Evolutionary conservation across 2,797 vertebrate species (phyloP).

Genomic region (Rachycentron canadum): DNA sequence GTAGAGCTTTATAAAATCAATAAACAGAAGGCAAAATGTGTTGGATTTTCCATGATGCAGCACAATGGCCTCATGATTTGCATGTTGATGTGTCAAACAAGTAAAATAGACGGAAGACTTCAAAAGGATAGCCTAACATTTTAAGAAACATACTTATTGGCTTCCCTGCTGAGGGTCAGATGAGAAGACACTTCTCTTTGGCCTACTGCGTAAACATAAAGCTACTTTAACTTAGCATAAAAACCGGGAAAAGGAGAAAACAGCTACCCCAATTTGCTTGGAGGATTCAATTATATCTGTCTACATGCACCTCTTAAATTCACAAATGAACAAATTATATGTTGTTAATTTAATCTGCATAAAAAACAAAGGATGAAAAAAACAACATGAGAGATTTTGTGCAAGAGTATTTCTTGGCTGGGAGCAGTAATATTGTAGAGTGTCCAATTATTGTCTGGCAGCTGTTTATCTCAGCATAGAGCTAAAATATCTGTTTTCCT

Average conservation of each 20-base stretch:
- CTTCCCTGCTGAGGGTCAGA: not conserved
- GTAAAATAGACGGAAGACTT: not conserved
- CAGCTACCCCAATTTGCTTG: not conserved
- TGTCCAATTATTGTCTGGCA: too few relatives aligned
- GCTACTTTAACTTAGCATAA: not conserved
- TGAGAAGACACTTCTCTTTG: not conserved
- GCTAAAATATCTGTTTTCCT: not conserved
- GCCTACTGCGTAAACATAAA: not conserved
- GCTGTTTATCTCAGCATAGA: too few relatives aligned
- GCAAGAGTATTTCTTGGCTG: too few relatives aligned
- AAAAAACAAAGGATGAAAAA: too few relatives aligned
- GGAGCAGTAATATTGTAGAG: too few relatives aligned
- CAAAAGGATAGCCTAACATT: not conserved
- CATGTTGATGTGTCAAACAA: not conserved
- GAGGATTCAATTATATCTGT: not conserved
- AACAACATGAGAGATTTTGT: too few relatives aligned
- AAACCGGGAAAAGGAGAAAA: not conserved
- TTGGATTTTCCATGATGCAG: constrained; percentile 35
- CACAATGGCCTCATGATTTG: not conserved
- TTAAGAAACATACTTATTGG: not conserved
- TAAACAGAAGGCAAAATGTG: constrained; percentile 10
- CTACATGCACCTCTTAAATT: not conserved
- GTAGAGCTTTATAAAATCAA: constrained; percentile 19
- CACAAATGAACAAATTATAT: not conserved
- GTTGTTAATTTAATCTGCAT: too few relatives aligned